Evolutionary conservation across 1,140 invertebrate species (phyloP).

Genomic region (Riptortus pedestris): DNA sequence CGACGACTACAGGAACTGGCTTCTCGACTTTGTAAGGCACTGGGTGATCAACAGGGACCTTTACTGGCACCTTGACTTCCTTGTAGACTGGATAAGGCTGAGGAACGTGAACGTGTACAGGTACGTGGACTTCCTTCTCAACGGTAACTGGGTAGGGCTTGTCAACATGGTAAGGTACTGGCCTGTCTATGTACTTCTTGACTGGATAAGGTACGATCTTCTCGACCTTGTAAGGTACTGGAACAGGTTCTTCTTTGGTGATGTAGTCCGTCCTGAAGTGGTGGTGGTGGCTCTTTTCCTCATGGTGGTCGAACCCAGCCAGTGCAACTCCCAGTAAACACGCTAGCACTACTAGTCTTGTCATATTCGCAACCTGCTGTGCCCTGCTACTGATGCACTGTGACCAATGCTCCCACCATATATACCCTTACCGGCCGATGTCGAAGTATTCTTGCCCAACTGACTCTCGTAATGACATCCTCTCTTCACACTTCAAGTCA

Average conservation of each 20-base stretch:
- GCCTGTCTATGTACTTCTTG: background rate
- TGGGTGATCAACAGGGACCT: background rate
- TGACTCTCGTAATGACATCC: too few relatives aligned
- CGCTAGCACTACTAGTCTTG: background rate
- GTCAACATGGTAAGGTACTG: constrained; percentile 9
- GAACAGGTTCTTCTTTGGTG: background rate
- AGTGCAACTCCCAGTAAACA: background rate
- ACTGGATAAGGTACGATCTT: constrained; percentile 1
- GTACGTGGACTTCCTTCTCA: background rate
- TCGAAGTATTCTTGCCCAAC: too few relatives aligned
- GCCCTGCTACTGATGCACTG: background rate
- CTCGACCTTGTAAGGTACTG: background rate
- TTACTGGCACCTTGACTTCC: background rate
- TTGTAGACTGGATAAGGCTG: constrained; percentile 10
- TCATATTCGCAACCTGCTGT: background rate
- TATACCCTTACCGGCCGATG: too few relatives aligned
- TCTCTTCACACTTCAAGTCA: too few relatives aligned
- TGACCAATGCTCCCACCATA: background rate
- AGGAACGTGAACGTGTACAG: background rate
- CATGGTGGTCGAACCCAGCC: background rate
- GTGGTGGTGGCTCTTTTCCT: constrained; percentile 1
- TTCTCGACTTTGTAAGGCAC: background rate
- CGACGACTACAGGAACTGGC: background rate
- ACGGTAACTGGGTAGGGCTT: constrained; percentile 1
- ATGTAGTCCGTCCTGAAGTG: constrained; percentile 3